Evolutionary conservation across 2,888 invertebrate genomes (phyloP).

Genomic region (Adelphocoris suturalis): DNA sequence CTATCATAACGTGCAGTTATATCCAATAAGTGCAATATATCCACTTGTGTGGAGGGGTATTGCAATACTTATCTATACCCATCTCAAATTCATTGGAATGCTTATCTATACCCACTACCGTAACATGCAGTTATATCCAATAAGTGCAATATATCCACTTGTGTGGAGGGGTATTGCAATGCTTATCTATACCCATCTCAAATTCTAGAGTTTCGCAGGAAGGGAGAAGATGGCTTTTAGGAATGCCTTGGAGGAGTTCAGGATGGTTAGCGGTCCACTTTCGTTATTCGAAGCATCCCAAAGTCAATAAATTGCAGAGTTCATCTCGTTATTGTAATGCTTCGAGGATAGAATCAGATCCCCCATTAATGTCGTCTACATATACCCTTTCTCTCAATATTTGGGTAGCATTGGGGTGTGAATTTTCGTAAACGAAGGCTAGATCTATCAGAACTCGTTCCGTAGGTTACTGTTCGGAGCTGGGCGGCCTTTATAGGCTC

Average conservation of each 20-base stretch:
- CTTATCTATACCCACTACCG: too few relatives aligned
- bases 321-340: neutral
- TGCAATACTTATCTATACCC: neutral
- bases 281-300: neutral
- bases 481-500: neutral
- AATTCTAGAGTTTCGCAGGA: neutral
- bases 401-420: neutral
- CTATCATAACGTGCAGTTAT: too few relatives aligned
- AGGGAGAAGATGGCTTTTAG: neutral
- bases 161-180: neutral
- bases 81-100: constrained; percentile 8
- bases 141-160: too few relatives aligned
- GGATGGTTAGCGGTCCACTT: constrained; percentile 60
- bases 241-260: neutral
- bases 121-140: too few relatives aligned
- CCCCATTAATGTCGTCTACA: constrained; percentile 49
- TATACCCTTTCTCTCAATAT: neutral
- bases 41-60: neutral
- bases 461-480: constrained; percentile 48
- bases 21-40: too few relatives aligned
- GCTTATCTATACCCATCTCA: neutral
- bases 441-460: constrained; percentile 4
- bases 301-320: neutral
- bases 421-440: neutral
- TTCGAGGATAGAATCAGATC: constrained; percentile 23